Evolutionary conservation across 1,140 invertebrate genomes (phyloP), one percentile per base, ranked within the genome.

Genomic region (Hypothenemus hampei): DNA sequence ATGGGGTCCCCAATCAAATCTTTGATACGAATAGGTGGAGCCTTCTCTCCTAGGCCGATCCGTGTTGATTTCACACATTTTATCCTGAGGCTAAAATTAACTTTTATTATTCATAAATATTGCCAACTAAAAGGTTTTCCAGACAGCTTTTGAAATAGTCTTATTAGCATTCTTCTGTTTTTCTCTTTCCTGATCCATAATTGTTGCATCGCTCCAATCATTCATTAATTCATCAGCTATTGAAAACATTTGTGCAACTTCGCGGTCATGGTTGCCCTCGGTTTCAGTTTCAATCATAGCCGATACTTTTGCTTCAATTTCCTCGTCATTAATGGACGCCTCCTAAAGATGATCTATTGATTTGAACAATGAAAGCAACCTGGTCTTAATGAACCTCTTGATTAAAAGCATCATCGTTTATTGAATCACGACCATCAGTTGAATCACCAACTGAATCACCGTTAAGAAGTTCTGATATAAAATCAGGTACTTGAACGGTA

Each of bases 181-280:
- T 7, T 6, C 26, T 29, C n/a, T 29, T 29, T 6, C 26, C n/a
- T 6, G 6, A 29, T 6, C 26, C 6, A n/a, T 29, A 29, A n/a
- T 29, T 2, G 18, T 11, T 2, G 18, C 4, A 21, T 43, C 20
- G 11, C 1, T 22, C 23, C 29, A 22, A 11, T 35, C 45, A 11
- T 47, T 47, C 16, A 47, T 13, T 13, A 47, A 33, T 11, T 49
- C 33, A 24, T 49, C 47, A 8, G 47, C 33, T 10, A 19, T 15
- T 6, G 33, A 33, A 19, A 49, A 39, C n/a, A 49, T 10, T 26
- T 23, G 33, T 16, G 15, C 24, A 10, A 21, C 33, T 23, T 33
- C 15, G 21, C 1, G n/a, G 4, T 13, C n/a, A 24, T 49, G 20
- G 8, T 47, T 29, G n/a, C 26, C 35, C 10, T 15, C 19, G 4